A percentile compares a stretch with the other conserved stretches of the same genome.
phyloP scores from a whole-genome alignment of 1,140 invertebrate species.

The Asobara japonica region DNA sequence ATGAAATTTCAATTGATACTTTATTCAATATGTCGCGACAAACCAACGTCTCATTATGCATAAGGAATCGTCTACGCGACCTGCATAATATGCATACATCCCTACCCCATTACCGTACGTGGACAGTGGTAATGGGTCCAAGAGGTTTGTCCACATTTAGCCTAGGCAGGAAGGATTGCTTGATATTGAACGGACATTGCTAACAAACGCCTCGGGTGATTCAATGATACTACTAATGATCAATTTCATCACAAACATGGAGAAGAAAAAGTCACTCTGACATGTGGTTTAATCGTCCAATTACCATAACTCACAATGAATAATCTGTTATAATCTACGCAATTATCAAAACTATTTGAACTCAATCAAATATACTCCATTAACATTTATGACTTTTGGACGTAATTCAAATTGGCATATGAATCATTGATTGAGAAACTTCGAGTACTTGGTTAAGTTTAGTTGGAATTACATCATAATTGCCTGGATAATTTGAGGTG shows the following conservation, averaged over 20 bases:
- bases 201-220: not conserved
- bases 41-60: constrained; percentile 42
- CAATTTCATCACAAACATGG: not conserved
- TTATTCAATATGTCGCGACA: constrained; percentile 37
- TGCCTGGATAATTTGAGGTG: too few species aligned
- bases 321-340: not conserved
- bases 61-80: constrained; percentile 40
- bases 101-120: constrained; percentile 40
- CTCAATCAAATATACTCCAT: not conserved
- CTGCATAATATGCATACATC: constrained; percentile 45
- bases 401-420: not conserved
- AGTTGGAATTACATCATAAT: too few species aligned
- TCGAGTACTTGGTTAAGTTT: too few species aligned
- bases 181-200: not conserved
- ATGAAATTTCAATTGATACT: constrained; percentile 27
- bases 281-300: not conserved
- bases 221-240: not conserved
- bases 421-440: too few species aligned
- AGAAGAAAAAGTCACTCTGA: not conserved
- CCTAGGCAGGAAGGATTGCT: constrained; percentile 1
- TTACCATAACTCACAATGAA: not conserved
- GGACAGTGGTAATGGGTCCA: constrained; percentile 37
- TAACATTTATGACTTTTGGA: not conserved
- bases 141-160: constrained; percentile 8
- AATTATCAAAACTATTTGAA: not conserved